phyloP scores from a whole-genome alignment of 2,113 vertebrate species.

The Pseudorasbora parva region DNA sequence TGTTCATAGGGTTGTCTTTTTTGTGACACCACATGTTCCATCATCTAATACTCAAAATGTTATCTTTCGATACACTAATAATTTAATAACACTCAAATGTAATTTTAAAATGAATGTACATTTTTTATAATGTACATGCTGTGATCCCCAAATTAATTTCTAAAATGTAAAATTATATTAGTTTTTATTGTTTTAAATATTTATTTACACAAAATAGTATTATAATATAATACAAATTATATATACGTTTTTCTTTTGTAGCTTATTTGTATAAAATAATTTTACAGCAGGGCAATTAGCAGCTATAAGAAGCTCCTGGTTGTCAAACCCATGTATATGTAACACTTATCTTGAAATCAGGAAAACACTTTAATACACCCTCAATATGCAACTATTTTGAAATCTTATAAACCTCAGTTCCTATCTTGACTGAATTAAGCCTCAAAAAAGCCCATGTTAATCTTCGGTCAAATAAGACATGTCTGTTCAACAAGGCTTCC shows the following conservation, averaged over 20 bases:
- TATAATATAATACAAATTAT: too few species aligned
- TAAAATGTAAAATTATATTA: neutral
- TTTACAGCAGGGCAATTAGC: neutral
- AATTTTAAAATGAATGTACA: neutral
- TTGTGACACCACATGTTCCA: too few species aligned
- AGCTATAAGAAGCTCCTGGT: too few species aligned
- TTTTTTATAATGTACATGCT: neutral
- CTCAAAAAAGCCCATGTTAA: neutral
- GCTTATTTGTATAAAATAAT: neutral
- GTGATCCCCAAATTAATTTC: neutral
- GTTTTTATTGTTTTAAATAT: neutral
- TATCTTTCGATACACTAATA: neutral
- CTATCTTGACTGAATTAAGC: neutral
- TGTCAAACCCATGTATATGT: too few species aligned
- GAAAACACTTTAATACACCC: too few species aligned
- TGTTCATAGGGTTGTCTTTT: too few species aligned
- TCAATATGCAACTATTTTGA: neutral
- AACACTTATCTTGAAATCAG: too few species aligned
- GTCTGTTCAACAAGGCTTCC: constrained; percentile 6
- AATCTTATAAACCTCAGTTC: neutral
- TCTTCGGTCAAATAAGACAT: neutral
- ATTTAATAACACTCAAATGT: neutral
- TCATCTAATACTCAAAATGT: neutral
- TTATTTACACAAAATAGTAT: neutral
- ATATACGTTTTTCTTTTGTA: neutral